These are phyloP conservation scores for Epistrophe grossulariae DNA, from an alignment of 2,888 invertebrate species.

Conservation along the genomic window DNA sequence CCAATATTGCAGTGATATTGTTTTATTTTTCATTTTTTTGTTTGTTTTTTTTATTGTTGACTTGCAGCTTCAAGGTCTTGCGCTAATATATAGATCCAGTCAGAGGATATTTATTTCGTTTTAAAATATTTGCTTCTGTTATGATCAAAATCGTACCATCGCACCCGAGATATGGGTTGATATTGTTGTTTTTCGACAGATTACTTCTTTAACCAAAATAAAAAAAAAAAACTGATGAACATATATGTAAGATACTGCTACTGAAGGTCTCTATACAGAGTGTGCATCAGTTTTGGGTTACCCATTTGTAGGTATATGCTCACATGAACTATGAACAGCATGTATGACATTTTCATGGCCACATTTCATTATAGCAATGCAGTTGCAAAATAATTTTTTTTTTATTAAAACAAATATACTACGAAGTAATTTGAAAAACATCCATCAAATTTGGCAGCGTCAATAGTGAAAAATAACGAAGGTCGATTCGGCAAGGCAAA, in stretches of 20 bases:
- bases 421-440: slow-evolving; percentile 53
- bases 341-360: slow-evolving; percentile 39
- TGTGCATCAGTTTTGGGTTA: slow-evolving; percentile 31
- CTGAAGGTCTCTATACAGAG: slow-evolving; percentile 31
- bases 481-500: not conserved
- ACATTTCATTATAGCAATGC: not conserved
- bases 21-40: slow-evolving; percentile 21
- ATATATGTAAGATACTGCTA: slow-evolving; percentile 33
- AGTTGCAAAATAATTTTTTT: slow-evolving; percentile 22
- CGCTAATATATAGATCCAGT: slow-evolving; percentile 9
- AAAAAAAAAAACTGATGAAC: slow-evolving; percentile 32
- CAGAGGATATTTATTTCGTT: slow-evolving; percentile 3
- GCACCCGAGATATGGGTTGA: not conserved
- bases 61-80: slow-evolving; percentile 58
- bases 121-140: slow-evolving; percentile 34
- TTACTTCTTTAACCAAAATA: slow-evolving; percentile 18
- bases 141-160: slow-evolving; percentile 26
- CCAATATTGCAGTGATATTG: slow-evolving; percentile 59
- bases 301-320: slow-evolving; percentile 17
- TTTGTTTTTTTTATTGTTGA: slow-evolving; percentile 44
- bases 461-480: slow-evolving; percentile 23
- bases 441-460: slow-evolving; percentile 57
- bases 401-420: slow-evolving; percentile 19
- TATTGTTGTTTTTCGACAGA: slow-evolving; percentile 19
- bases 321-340: slow-evolving; percentile 9